Conservation (phyloP, 2,888 invertebrate genomes). For the Drosophila ezoana region DNA sequence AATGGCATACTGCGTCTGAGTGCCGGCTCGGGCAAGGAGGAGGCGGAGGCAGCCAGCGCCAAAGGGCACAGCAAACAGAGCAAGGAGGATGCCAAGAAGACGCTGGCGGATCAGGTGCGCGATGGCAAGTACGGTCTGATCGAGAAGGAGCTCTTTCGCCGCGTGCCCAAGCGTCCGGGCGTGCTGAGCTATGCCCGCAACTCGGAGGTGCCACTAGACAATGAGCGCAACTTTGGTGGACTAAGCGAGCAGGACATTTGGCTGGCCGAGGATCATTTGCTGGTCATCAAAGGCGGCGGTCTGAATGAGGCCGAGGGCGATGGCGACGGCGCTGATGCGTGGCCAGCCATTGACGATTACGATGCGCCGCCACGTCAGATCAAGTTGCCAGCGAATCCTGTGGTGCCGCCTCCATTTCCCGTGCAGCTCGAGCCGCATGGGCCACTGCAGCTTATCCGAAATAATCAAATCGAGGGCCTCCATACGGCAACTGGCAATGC, state of each 20-base stretch:
- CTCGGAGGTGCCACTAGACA: constrained; percentile 92
- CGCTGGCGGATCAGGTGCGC: constrained; percentile 94
- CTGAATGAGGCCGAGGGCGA: constrained; percentile 85
- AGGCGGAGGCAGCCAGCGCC: constrained; percentile 79
- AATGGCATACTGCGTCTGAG: constrained; percentile 89
- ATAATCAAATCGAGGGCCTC: constrained; percentile 88
- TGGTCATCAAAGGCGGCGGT: constrained; percentile 92
- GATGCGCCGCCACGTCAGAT: constrained; percentile 93
- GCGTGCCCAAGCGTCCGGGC: constrained; percentile 90
- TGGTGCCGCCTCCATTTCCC: constrained; percentile 96
- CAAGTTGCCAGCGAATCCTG: constrained; percentile 92
- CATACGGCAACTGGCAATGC: constrained; percentile 87
- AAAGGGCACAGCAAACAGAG: constrained; percentile 67
- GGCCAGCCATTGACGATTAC: constrained; percentile 94
- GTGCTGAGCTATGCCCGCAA: constrained; percentile 93
- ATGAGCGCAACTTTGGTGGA: constrained; percentile 91
- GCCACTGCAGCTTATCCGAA: constrained; percentile 94
- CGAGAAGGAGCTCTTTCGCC: constrained; percentile 92
- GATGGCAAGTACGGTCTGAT: constrained; percentile 96
- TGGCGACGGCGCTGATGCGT: constrained; percentile 85
- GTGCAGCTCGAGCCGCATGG: constrained; percentile 94
- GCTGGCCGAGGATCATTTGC: constrained; percentile 94
- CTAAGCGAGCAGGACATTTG: constrained; percentile 94
- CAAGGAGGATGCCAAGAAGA: constrained; percentile 91
- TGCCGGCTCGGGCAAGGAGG: constrained; percentile 89